Conservation (phyloP, 2,797 vertebrate genomes). For the Coregonus ussuriensis region DNA sequence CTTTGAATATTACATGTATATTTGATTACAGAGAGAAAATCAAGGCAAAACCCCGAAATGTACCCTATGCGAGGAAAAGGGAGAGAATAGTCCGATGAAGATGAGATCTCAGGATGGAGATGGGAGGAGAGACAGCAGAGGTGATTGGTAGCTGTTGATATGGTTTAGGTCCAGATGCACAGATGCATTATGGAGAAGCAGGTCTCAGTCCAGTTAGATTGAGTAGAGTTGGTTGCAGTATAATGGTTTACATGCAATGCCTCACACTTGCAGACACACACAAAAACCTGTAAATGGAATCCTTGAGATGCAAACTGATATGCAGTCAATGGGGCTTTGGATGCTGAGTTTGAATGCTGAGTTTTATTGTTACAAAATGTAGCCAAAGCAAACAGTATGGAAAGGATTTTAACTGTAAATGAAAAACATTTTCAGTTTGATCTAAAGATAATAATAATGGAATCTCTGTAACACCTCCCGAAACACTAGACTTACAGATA, state of each 20-base stretch:
- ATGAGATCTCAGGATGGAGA: constrained; percentile 65
- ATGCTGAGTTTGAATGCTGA: too few species aligned
- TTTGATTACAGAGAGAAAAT: constrained; percentile 54
- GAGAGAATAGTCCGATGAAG: constrained; percentile 55
- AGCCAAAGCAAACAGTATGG: neutral
- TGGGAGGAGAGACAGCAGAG: constrained; percentile 70
- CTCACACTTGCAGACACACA: constrained; percentile 6
- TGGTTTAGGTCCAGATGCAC: constrained; percentile 44
- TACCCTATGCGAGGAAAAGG: constrained; percentile 48
- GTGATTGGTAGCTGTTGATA: constrained; percentile 64
- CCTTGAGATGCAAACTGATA: neutral
- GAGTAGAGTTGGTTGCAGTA: constrained; percentile 38
- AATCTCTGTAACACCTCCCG: too few species aligned
- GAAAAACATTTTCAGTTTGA: too few species aligned
- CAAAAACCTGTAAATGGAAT: neutral
- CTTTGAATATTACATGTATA: constrained; percentile 57
- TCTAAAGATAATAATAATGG: too few species aligned
- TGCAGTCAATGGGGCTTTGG: neutral
- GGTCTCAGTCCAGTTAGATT: constrained; percentile 52
- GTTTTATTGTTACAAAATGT: neutral
- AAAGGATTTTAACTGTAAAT: neutral
- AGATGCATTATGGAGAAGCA: constrained; percentile 46
- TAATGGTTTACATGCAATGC: constrained; percentile 43
- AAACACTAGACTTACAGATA: neutral
- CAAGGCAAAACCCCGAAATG: constrained; percentile 46